phyloP scores from a whole-genome alignment of 35 echinoderm and acorn worm species.

The Amphiura filiformis region DNA sequence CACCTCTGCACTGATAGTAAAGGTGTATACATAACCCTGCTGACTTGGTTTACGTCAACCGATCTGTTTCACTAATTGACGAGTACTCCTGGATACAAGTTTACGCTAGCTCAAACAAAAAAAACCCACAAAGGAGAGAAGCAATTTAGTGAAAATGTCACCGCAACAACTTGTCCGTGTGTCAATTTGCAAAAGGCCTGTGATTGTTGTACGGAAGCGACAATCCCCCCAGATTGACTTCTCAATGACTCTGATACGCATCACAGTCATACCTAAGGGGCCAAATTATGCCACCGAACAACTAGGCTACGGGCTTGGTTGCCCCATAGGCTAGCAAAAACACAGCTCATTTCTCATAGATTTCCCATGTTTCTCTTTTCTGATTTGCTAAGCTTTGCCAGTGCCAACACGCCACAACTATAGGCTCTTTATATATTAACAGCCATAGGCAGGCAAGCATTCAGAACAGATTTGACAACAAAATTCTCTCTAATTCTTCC shows the following conservation, averaged over 20 bases:
- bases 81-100: not conserved
- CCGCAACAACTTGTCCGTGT: not conserved
- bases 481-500: not conserved
- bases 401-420: not conserved
- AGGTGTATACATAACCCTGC: not conserved
- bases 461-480: conserved; percentile 1
- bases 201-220: not conserved
- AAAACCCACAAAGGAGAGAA: not conserved
- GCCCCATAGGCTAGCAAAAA: not conserved
- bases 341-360: not conserved
- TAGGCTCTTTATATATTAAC: not conserved
- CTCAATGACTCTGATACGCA: not conserved
- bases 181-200: not conserved
- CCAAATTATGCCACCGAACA: not conserved
- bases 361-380: not conserved
- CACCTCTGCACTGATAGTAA: too few species aligned
- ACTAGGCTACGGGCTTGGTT: not conserved
- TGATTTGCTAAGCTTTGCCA: not conserved
- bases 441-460: not conserved
- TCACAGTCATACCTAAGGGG: not conserved
- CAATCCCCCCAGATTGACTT: not conserved
- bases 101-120: not conserved
- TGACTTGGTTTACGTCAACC: not conserved
- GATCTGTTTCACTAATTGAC: not conserved
- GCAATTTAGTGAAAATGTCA: conserved; percentile 6